Evolutionary conservation across 2,888 invertebrate species (phyloP), one percentile per base, ranked within the genome.

Genomic region (Tipula helvola): DNA sequence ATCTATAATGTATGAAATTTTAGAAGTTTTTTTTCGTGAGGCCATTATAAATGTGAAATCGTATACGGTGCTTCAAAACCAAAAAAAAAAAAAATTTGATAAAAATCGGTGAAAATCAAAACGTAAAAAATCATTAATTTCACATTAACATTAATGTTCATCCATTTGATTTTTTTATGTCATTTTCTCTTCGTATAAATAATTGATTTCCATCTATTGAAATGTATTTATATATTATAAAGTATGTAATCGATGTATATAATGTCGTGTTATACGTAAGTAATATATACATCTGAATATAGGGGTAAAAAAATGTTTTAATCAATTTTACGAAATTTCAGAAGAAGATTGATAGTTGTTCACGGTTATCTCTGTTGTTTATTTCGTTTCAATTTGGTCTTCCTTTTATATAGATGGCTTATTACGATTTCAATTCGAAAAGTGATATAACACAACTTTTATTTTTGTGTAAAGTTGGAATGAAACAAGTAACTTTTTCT

Each of bases 101-200:
- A 57, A 57, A 57, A 57, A 57, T 57, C 8, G 16, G 71, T 71
- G 71, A 71, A 71, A 71, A 28, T 71, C 71, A 71, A 71, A 71
- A 71, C 71, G 71, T 71, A 10, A 71, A 71, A 71, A 71, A 71
- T 71, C 71, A 71, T 71, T 71, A 71, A 28, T 71, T 71, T 71
- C 71, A 71, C 71, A 71, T 71, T 71, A 71, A 71, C 71, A 71
- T 71, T 71, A 71, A 71, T 71, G 71, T 71, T 71, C 71, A 71
- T 71, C 71, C 71, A 71, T 71, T 71, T 71, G 71, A 71, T 28
- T 71, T 28, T 28, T 28, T 71, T 71, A 71, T 71, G 71, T 71
- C 71, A 8, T 71, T 71, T 71, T 71, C 10, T 16, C 28, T 71
- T 71, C 71, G 28, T 71, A 71, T 71, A 71, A 28, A 28, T 71